Conservation (phyloP, 2,113 vertebrate species). For the Opisthocomus hoazin region DNA sequence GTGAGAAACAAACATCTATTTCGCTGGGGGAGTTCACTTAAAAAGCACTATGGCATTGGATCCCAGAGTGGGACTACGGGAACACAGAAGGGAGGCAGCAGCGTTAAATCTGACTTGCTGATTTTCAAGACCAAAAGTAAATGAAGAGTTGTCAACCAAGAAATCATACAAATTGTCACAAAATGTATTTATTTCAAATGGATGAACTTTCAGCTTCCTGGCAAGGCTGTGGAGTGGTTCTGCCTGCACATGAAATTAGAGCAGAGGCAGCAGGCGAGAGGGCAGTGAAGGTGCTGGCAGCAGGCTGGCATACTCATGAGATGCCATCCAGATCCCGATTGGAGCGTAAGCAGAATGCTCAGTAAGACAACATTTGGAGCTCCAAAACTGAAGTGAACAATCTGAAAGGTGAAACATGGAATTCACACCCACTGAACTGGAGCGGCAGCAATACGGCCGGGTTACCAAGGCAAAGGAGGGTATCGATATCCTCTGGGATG, state of each 20-base stretch:
- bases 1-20: neutral
- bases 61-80: neutral
- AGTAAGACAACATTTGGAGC: neutral
- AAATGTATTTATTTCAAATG: neutral
- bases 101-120: neutral
- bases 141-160: neutral
- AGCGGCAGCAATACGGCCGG: fast-evolving
- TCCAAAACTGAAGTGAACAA: neutral
- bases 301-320: neutral
- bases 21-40: neutral
- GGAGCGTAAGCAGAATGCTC: neutral
- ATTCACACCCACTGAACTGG: neutral
- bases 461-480: neutral
- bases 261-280: neutral
- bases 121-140: neutral
- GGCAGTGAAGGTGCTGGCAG: neutral
- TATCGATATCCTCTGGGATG: fast-evolving
- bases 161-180: neutral
- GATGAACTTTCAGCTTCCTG: neutral
- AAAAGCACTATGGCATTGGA: neutral
- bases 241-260: neutral
- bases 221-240: neutral
- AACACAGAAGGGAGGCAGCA: neutral
- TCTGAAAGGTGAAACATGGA: neutral
- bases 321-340: neutral